Conservation (phyloP, 2,888 invertebrate species). For the Rhagium mordax region DNA sequence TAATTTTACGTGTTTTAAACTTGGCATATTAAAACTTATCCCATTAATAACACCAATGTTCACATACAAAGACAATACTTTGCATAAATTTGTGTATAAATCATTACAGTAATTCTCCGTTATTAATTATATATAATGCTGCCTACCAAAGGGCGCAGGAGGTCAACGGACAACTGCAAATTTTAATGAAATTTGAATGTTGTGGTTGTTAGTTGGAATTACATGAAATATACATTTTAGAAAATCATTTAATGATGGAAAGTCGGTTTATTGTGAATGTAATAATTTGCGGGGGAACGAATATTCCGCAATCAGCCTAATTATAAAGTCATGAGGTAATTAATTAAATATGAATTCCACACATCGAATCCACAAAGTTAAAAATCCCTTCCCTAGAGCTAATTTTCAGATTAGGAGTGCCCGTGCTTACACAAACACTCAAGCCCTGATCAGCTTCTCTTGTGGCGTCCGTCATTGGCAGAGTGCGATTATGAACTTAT, state of each 20-base stretch:
- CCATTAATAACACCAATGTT: background rate
- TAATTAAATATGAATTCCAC: background rate
- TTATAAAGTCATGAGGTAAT: background rate
- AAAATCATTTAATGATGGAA: background rate
- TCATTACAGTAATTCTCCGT: background rate
- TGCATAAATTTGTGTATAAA: background rate
- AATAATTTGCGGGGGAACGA: background rate
- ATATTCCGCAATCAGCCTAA: background rate
- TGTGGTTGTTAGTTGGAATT: background rate
- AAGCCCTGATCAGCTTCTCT: too few species aligned
- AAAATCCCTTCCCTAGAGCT: too few species aligned
- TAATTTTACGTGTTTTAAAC: background rate
- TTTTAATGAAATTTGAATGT: background rate
- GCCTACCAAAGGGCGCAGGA: background rate
- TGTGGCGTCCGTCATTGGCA: too few species aligned
- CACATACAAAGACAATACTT: background rate
- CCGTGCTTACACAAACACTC: too few species aligned
- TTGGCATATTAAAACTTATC: background rate
- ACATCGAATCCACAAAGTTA: background rate
- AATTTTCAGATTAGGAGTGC: too few species aligned
- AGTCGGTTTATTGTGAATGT: background rate
- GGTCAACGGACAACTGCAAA: background rate
- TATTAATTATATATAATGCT: background rate
- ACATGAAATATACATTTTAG: background rate
- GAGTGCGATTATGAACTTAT: too few species aligned